These are phyloP conservation scores for Clupea harengus DNA, from an alignment of 2,113 vertebrate species.

Conservation along the genomic window DNA sequence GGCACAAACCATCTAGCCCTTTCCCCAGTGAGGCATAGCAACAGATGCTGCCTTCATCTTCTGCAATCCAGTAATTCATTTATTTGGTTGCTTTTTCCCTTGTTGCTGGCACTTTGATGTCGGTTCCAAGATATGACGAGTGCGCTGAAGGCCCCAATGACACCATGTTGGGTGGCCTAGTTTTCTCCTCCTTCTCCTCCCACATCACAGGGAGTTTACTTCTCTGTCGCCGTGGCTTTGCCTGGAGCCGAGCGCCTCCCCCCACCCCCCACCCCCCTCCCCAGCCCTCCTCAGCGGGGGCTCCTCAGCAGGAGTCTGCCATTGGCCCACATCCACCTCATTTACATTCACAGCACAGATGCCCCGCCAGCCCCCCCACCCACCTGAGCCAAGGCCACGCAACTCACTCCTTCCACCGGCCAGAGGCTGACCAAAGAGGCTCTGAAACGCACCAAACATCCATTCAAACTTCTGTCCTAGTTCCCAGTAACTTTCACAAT, in stretches of 20 bases:
- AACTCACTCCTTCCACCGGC: not conserved
- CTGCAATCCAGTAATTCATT: not conserved
- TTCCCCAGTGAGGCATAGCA: not conserved
- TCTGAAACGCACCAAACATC: not conserved
- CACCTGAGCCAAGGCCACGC: not conserved
- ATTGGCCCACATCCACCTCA: constrained; percentile 1
- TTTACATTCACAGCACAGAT: not conserved
- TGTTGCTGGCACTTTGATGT: not conserved
- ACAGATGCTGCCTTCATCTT: not conserved
- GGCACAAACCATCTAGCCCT: not conserved
- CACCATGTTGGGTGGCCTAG: not conserved
- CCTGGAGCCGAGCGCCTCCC: not conserved
- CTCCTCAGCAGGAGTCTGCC: not conserved
- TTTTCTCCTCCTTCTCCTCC: not conserved
- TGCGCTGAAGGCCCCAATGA: not conserved
- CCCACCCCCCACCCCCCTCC: not conserved
- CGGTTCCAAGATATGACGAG: not conserved
- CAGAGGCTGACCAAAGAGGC: not conserved
- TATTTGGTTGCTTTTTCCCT: not conserved
- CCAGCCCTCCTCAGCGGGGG: not conserved
- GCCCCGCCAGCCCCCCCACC: not conserved
- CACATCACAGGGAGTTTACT: constrained; percentile 8
- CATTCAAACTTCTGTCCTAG: not conserved
- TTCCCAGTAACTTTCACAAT: not conserved
- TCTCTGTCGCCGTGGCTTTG: not conserved